Percentiles rank a stretch among this genome's conserved stretches.
Evolutionary conservation across 2,888 invertebrate genomes (phyloP).

Genomic region (Drosophila buzzatii): DNA sequence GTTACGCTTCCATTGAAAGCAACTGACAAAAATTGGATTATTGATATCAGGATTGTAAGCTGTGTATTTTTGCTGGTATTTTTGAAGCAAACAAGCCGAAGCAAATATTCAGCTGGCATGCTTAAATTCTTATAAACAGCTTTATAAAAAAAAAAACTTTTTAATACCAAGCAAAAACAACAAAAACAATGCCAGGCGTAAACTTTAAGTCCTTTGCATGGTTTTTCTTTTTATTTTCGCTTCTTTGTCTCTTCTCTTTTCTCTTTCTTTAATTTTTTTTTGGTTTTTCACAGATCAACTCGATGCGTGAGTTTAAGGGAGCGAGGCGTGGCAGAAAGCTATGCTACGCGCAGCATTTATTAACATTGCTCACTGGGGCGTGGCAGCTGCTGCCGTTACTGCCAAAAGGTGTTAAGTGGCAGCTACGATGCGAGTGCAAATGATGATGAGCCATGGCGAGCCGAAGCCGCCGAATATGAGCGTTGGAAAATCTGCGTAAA

Average conservation of each 20-base stretch:
- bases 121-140: conserved; percentile 64
- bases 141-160: conserved; percentile 67
- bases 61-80: conserved; percentile 34
- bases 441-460: conserved; percentile 70
- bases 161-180: conserved; percentile 46
- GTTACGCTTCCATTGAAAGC: background rate
- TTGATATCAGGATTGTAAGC: conserved; percentile 70
- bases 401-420: conserved; percentile 71
- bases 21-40: conserved; percentile 65
- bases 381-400: conserved; percentile 67
- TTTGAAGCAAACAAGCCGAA: conserved; percentile 31
- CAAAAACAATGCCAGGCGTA: conserved; percentile 12
- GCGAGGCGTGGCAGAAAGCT: background rate
- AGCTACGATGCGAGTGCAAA: conserved; percentile 53
- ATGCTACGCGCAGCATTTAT: conserved; percentile 53
- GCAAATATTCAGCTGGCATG: conserved; percentile 34
- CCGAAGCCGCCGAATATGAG: conserved; percentile 49
- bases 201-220: conserved; percentile 50
- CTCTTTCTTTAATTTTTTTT: background rate
- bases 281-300: conserved; percentile 63
- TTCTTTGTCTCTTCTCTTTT: background rate
- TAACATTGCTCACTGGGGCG: conserved; percentile 70
- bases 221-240: conserved; percentile 11
- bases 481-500: conserved; percentile 59
- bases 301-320: conserved; percentile 12